phyloP scores from a whole-genome alignment of 2,888 invertebrate genomes.

The Caenorhabditis japonica region DNA sequence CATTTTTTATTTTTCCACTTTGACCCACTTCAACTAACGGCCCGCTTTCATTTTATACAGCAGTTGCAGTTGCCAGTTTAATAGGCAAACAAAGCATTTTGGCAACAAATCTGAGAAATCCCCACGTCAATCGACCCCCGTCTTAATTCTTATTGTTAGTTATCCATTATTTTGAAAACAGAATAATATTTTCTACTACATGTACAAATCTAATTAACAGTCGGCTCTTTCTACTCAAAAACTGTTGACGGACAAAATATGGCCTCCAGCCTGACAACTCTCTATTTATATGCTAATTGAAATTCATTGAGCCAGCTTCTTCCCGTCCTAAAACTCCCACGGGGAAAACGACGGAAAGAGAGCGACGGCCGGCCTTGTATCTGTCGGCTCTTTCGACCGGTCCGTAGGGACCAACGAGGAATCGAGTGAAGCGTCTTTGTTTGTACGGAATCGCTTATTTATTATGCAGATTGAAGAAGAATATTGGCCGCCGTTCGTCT shows the following conservation, averaged over 20 bases:
- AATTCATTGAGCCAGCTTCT: slow-evolving; percentile 21
- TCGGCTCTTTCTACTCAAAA: too few species aligned
- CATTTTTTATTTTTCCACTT: slow-evolving; percentile 4
- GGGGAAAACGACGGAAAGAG: slow-evolving; percentile 29
- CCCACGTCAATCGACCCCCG: slow-evolving; percentile 36
- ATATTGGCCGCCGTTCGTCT: slow-evolving; percentile 37
- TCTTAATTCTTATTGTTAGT: slow-evolving; percentile 2
- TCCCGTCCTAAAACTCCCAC: slow-evolving; percentile 12
- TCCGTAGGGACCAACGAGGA: slow-evolving; percentile 39
- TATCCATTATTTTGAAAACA: slow-evolving; percentile 3
- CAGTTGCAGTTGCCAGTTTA: slow-evolving; percentile 7
- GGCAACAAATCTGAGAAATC: background rate
- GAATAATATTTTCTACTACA: too few species aligned
- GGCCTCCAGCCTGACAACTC: too few species aligned
- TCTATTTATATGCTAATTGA: slow-evolving; percentile 47
- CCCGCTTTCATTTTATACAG: background rate
- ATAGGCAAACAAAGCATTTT: slow-evolving; percentile 24
- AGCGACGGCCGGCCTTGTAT: too few species aligned
- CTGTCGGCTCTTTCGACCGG: slow-evolving; percentile 36
- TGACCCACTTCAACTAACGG: slow-evolving; percentile 20
- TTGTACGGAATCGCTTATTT: slow-evolving; percentile 50
- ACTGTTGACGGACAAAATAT: too few species aligned
- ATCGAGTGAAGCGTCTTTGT: slow-evolving; percentile 43
- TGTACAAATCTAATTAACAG: too few species aligned
- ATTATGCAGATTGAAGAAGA: slow-evolving; percentile 53